A percentile compares a stretch with the other conserved stretches of the same genome.
Evolutionary conservation across 1,140 invertebrate genomes (phyloP).

Genomic region (Drosophila tani): DNA sequence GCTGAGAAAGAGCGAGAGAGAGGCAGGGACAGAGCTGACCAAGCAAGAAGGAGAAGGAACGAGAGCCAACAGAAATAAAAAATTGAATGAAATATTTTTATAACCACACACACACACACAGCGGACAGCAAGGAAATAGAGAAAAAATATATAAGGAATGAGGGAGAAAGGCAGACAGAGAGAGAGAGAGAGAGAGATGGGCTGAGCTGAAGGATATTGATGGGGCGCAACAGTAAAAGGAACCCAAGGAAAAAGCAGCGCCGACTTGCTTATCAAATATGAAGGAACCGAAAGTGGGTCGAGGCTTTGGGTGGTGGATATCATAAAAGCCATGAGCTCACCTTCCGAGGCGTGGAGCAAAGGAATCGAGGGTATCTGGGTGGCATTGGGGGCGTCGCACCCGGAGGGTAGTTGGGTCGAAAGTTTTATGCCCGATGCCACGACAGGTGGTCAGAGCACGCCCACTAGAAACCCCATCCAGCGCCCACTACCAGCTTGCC

Average conservation of each 20-base stretch:
- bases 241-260: constrained; percentile 44
- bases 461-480: constrained; percentile 31
- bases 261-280: constrained; percentile 79
- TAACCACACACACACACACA: constrained; percentile 59
- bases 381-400: constrained; percentile 37
- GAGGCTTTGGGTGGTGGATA: constrained; percentile 43
- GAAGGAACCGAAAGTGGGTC: constrained; percentile 76
- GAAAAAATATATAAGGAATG: constrained; percentile 13
- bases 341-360: constrained; percentile 10
- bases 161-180: background rate
- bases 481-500: constrained; percentile 13
- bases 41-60: constrained; percentile 28
- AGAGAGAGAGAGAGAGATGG: constrained; percentile 18
- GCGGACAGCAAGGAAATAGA: constrained; percentile 31
- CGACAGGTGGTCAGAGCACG: constrained; percentile 66
- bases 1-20: constrained; percentile 11
- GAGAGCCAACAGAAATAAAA: constrained; percentile 67
- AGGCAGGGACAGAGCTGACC: constrained; percentile 28
- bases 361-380: constrained; percentile 10
- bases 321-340: constrained; percentile 81
- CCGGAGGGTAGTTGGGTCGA: constrained; percentile 76
- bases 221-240: constrained; percentile 73
- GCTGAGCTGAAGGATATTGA: constrained; percentile 68
- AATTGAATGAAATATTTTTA: constrained; percentile 84
- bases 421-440: constrained; percentile 69